Base-by-base conservation (phyloP, 2,888 invertebrate genomes). In the Eupeodes latifasciatus region DNA sequence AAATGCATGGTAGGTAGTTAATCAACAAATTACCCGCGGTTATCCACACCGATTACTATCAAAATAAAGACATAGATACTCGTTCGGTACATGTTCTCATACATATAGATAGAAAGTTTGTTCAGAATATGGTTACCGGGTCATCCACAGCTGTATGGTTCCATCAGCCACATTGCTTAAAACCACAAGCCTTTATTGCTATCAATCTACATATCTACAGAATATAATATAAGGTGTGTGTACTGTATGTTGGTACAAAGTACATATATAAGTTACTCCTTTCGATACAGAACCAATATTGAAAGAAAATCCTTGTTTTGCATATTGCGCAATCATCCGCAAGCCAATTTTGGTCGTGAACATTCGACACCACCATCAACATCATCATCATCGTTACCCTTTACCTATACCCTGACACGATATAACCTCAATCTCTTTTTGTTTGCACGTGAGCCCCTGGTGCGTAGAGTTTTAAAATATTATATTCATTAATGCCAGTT, bases 301-400 rank as follows among this genome's bases (percentile, higher is more conserved):
- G 85, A 85, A 76, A 85, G 72, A 59, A 62, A 44, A 19, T 64
- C 44, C 61, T 19, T 71, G 71, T 44, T 71, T 53, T 71, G 71
- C 55, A 71, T 71, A 78, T 59, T 74, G 74, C 69, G 40, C 67
- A 67, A 55, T 78, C 81, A 85, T 51, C 85, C 81, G 51, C 49
- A 81, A 75, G 14, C 74, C 81, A 74, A 67, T 69, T 51, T 69
- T 12, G 51, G 67, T 69, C 53, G 16, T 69, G 36, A 69, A 69
- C 36, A 69, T 69, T 69, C 53, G 36, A 69, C 67, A 59, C 59
- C 57, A 5, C 40, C 40, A 40, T 40, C 40, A 40, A 40, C 40
- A 40, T 40, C 40, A 40, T 40, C 78, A 74, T 75, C 78, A 61
- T 53, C 16, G 7, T 12, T 11, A 10, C 10, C 12, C 47, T 11